Base-by-base conservation (phyloP, 1,140 invertebrate genomes). In the Drosophila subobscura region DNA sequence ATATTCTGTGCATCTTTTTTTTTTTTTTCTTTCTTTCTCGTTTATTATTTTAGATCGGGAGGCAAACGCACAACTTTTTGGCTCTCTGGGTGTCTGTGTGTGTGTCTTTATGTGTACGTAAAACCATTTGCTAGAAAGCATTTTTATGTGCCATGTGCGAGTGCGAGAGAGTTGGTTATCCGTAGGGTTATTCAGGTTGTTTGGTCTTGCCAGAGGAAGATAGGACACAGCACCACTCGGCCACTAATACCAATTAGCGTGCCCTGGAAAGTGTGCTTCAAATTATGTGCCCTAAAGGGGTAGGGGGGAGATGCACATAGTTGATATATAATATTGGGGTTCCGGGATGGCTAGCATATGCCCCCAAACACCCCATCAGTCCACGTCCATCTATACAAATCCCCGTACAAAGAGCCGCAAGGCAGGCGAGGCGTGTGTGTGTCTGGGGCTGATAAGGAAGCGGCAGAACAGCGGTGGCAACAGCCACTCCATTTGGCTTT, bases 171-270 rank as follows among this genome's bases (percentile, higher is more conserved):
- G 25, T 60, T 58, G 70, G 68, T 71, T 84, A 78, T 52, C 57
- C 65, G 25, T 44, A 8, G 49, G 72, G 57, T 41, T 60, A 60
- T 60, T 25, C 59, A 27, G 50, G 50, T 52, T 33, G 37, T 22
- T 33, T n/a, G 49, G 49, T 45, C 22, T 53, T 29, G 22, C 25
- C 47, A 53, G 29, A 60, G 47, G 47, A 41, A 80, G 81, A 85
- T 85, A 85, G 60, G 46, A 77, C 81, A 86, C 72, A 63, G 56
- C 10, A 12, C 66, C 80, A 85, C 72, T 79, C 68, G 29, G 57
- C 72, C 70, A 77, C 81, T 81, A 86, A 81, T 81, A 85, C 81
- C 81, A 85, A 85, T 85, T 85, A 85, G 81, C 72, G 77, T 81
- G 83, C 71, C 60, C 77, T 46, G 60, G 40, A 77, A 81, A 81